Evolutionary conservation across 2,113 vertebrate genomes (phyloP), one percentile per base, ranked within the genome.

Genomic region (Oxyruncus cristatus): DNA sequence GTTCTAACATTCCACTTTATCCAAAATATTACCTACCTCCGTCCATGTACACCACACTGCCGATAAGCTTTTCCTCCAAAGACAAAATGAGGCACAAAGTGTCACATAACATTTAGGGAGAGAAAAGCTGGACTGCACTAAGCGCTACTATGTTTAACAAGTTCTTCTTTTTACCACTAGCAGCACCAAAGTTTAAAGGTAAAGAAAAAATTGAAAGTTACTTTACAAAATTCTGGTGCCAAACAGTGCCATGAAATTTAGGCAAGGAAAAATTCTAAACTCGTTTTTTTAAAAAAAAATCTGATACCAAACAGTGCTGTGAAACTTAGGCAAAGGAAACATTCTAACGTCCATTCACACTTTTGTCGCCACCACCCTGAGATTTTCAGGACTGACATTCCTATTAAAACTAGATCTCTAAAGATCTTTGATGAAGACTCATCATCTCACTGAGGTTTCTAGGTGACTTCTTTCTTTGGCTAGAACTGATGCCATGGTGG

Each of bases 41-140:
- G 22, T 21, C 53, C 67, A 27, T 0, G 3, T 5, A 18, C 49
- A 46, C 14, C 49, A 7, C 21, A 6, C 0, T 2, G 6, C 0
- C 8, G 11, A 35, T 6, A 14, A 62, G 14, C 33, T 77, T 20
- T 14, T 78, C 21, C 76, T 56, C 41, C 65, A 59, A 50, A 74
- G 8, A 21, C 24, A 59, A 65, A 53, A 53, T 0, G 12, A 85
- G 63, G 41, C 35, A 58, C 7, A 12, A 15, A 92, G 41, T 1
- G 18, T 28, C 55, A 47, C 2, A 0, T 2, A 8, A 10, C 33
- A 14, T 21, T 39, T 73, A 1, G 3, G 1, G 28, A 73, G 15
- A 52, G 22, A 35, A 67, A 67, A 52, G n/a, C 32, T 53, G 44
- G 22, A 23, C 33, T 9, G 21, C 32, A 23, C 9, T n/a, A 16